phyloP scores from a whole-genome alignment of 2,113 vertebrate species.

The Macrotis lagotis region DNA sequence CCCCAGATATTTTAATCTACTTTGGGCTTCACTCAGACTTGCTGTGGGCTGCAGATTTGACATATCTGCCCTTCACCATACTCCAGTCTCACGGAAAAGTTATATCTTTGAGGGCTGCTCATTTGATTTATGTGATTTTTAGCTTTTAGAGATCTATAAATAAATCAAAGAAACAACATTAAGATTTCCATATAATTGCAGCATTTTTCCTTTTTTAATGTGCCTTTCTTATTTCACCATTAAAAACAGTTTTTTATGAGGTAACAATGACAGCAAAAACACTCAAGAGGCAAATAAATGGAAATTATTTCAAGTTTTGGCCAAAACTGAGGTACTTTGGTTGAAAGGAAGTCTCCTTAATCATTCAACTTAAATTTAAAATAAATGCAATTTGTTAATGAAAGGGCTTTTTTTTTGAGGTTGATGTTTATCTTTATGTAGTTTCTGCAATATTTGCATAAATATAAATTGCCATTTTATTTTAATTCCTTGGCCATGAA shows the following conservation, averaged over 20 bases:
- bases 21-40: background rate
- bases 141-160: constrained; percentile 71
- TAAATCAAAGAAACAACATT: constrained; percentile 77
- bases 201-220: constrained; percentile 41
- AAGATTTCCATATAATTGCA: constrained; percentile 71
- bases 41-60: background rate
- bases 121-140: constrained; percentile 79
- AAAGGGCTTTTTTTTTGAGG: constrained; percentile 56
- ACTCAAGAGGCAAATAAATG: constrained; percentile 66
- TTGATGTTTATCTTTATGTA: constrained; percentile 58
- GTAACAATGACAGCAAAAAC: constrained; percentile 62
- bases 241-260: constrained; percentile 71
- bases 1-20: background rate
- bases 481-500: constrained; percentile 64
- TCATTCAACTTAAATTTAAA: constrained; percentile 59
- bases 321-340: constrained; percentile 69
- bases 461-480: constrained; percentile 51
- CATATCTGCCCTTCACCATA: background rate
- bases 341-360: constrained; percentile 57
- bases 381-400: constrained; percentile 53
- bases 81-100: background rate
- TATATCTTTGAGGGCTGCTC: constrained; percentile 22
- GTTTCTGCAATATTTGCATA: constrained; percentile 56
- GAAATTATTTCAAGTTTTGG: constrained; percentile 57
- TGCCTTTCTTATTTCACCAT: constrained; percentile 51